A percentile compares a stretch with the other conserved stretches of the same genome.
Evolutionary conservation across 1,140 invertebrate species (phyloP).

Genomic region (Euwallacea fornicatus): DNA sequence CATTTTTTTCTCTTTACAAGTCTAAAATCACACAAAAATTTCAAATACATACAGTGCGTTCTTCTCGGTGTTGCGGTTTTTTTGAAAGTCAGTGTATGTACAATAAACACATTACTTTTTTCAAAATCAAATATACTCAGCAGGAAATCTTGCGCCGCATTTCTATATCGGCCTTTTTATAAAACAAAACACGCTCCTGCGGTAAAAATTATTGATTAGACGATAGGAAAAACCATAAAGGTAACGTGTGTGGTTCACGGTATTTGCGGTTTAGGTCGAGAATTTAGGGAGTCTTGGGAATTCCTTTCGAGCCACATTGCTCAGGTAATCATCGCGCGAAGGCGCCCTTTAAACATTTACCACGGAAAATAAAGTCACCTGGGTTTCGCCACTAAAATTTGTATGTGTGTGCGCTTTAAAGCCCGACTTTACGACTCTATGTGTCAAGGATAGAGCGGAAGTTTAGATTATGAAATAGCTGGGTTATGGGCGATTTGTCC

Average conservation of each 20-base stretch:
- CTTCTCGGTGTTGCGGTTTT: too few relatives aligned
- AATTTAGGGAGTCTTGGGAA: neutral
- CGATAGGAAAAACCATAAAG: constrained; percentile 11
- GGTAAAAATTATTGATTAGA: constrained; percentile 9
- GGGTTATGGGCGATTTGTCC: too few relatives aligned
- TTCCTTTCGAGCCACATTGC: neutral
- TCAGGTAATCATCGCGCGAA: neutral
- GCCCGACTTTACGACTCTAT: too few relatives aligned
- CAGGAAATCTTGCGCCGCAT: too few relatives aligned
- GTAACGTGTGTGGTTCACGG: constrained; percentile 6
- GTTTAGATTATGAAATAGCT: too few relatives aligned
- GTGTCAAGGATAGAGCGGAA: too few relatives aligned
- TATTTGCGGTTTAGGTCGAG: neutral
- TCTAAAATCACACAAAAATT: too few relatives aligned
- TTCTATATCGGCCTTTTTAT: neutral
- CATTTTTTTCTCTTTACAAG: too few relatives aligned
- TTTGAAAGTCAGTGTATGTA: too few relatives aligned
- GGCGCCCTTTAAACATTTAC: neutral
- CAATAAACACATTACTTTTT: too few relatives aligned
- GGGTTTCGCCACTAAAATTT: neutral
- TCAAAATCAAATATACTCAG: too few relatives aligned
- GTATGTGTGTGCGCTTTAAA: neutral
- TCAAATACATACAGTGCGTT: too few relatives aligned
- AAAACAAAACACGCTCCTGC: constrained; percentile 8
- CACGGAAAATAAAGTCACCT: neutral